Conservation (phyloP, 1,140 invertebrate genomes). For the Lepidurus couesii region DNA sequence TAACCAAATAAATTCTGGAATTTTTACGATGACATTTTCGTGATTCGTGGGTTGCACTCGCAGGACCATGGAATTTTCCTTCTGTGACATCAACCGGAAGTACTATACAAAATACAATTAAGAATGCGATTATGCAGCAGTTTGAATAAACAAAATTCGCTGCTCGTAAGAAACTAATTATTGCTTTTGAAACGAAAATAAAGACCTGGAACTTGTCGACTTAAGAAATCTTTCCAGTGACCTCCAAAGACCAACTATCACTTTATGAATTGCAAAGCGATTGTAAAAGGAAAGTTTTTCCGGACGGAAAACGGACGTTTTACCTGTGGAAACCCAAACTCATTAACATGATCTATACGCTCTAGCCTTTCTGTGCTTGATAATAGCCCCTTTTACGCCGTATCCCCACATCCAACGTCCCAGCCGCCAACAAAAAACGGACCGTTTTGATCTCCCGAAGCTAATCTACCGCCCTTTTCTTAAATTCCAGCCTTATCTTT, state of each 20-base stretch:
- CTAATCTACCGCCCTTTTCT: too few species aligned
- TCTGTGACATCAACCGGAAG: too few species aligned
- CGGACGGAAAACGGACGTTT: constrained; percentile 17
- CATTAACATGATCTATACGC: constrained; percentile 7
- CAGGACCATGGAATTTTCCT: too few species aligned
- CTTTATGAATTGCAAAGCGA: constrained; percentile 16
- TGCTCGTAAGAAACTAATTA: too few species aligned
- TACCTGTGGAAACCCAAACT: neutral
- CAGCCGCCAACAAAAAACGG: neutral
- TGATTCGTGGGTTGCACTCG: too few species aligned
- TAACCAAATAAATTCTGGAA: too few species aligned
- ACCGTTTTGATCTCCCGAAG: neutral
- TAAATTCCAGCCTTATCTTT: neutral
- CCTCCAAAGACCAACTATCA: neutral
- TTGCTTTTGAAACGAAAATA: too few species aligned
- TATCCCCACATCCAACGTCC: neutral
- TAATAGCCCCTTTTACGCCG: neutral
- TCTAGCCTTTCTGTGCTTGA: neutral
- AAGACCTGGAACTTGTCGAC: neutral
- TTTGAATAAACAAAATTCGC: too few species aligned
- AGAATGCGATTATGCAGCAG: too few species aligned
- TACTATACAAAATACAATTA: too few species aligned
- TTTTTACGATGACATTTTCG: too few species aligned
- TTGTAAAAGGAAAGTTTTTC: constrained; percentile 7
- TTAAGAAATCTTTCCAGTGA: neutral